Base-by-base conservation (phyloP, 2,113 vertebrate species). In the Plectropomus leopardus region DNA sequence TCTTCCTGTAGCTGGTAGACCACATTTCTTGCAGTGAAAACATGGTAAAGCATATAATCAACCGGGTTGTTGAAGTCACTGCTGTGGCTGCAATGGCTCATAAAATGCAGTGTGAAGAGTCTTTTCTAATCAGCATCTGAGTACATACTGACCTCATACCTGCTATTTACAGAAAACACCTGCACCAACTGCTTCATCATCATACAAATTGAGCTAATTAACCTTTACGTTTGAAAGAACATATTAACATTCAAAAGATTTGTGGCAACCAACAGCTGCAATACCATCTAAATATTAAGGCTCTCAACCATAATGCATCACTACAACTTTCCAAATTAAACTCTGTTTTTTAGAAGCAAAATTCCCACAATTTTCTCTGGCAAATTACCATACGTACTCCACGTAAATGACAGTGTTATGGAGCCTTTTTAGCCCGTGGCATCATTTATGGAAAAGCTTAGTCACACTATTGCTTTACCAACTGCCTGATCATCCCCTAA, bases 401-500 rank as follows among this genome's bases (percentile, higher is more conserved):
- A 7, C 34, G n/a, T 57, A 51, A 80, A 45, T 64, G 5, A 61
- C 3, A 75, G 6, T 13, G 19, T 63, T 53, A 57, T 11, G 4
- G n/a, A 70, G 45, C 67, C 15, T 45, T 24, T 13, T 67, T 16
- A 82, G 2, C 66, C 21, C 51, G 24, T 26, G 42, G 21, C 72
- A 61, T 42, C 9, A 13, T 44, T 61, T 21, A 5, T n/a, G 0
- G 48, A 65, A 57, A 10, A 58, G n/a, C 26, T 78, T 66, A 87
- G 66, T 71, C 64, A 55, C 44, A 45, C 16, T 75, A 60, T 72
- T 74, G 55, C 66, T 58, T 32, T 66, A 30, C 23, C 50, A 63
- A 13, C 30, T 64, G 54, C 19, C 53, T 67, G 45, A 66, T 81
- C 70, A 58, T 4, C 5, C 26, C 40, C 19, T 82, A 75, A 88